These are phyloP conservation scores for Psilopogon haemacephalus DNA, from an alignment of 2,113 vertebrate species.

Conservation along the genomic window DNA sequence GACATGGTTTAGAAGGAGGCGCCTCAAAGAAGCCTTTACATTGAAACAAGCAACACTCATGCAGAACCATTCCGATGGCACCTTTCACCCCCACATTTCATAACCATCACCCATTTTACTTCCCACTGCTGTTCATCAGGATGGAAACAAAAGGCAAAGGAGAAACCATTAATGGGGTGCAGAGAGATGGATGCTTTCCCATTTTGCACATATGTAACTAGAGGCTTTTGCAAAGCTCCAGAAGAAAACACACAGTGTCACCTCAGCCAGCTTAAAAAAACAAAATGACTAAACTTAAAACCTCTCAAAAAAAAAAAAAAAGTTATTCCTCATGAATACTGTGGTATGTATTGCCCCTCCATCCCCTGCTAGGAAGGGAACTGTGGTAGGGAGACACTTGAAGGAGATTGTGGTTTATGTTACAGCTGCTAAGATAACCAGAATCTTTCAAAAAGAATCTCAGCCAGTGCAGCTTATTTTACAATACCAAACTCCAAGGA, in stretches of 20 bases:
- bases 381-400: constrained; percentile 15
- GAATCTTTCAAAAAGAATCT: constrained; percentile 63
- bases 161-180: not conserved
- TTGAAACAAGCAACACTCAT: constrained; percentile 39
- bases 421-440: constrained; percentile 68
- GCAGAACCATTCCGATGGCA: not conserved
- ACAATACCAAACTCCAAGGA: constrained; percentile 38
- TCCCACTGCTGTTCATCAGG: constrained; percentile 2
- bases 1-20: not conserved
- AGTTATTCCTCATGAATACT: not conserved
- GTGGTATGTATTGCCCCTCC: not conserved
- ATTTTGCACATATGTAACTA: not conserved
- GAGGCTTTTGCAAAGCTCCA: not conserved
- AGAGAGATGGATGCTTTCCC: not conserved
- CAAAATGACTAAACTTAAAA: not conserved
- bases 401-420: constrained; percentile 46
- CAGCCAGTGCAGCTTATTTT: not conserved
- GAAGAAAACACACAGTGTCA: not conserved
- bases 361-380: not conserved
- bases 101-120: constrained; percentile 28
- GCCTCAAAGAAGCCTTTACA: not conserved
- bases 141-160: not conserved
- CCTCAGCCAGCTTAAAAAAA: not conserved
- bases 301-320: not conserved
- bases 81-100: constrained; percentile 17